Conservation (phyloP, 2,797 vertebrate species). For the Glyptemys insculpta region DNA sequence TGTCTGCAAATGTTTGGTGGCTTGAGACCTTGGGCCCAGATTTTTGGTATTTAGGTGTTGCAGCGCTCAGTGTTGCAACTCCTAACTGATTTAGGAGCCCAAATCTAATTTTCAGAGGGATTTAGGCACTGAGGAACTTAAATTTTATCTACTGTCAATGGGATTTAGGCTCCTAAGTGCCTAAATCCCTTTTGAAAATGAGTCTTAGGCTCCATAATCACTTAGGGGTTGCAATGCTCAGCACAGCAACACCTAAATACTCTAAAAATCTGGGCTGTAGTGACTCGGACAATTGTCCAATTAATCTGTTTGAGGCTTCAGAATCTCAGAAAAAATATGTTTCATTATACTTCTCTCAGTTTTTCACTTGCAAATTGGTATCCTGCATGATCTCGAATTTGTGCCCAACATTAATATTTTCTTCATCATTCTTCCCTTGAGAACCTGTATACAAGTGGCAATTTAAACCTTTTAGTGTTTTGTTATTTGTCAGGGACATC, state of each 20-base stretch:
- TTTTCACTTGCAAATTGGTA: neutral
- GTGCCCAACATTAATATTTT: neutral
- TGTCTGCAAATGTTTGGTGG: neutral
- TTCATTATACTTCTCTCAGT: neutral
- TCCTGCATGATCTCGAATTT: neutral
- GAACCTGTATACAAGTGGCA: neutral
- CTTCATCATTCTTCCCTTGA: neutral
- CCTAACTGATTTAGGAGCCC: neutral
- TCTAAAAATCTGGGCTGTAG: neutral
- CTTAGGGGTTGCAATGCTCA: neutral
- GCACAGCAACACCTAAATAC: neutral
- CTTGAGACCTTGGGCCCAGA: neutral
- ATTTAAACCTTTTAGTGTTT: neutral
- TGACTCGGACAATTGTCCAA: neutral
- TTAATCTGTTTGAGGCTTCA: neutral
- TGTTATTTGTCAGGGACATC: neutral
- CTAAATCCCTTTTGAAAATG: neutral
- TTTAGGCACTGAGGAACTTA: neutral
- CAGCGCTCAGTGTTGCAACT: neutral
- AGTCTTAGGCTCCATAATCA: neutral
- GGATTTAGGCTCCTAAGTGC: neutral
- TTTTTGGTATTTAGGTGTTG: neutral
- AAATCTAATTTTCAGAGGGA: neutral
- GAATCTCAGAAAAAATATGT: rapidly evolving
- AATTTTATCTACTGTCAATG: neutral